These are phyloP conservation scores for Ptychoptera albimana DNA, from an alignment of 2,888 invertebrate genomes.

Conservation along the genomic window DNA sequence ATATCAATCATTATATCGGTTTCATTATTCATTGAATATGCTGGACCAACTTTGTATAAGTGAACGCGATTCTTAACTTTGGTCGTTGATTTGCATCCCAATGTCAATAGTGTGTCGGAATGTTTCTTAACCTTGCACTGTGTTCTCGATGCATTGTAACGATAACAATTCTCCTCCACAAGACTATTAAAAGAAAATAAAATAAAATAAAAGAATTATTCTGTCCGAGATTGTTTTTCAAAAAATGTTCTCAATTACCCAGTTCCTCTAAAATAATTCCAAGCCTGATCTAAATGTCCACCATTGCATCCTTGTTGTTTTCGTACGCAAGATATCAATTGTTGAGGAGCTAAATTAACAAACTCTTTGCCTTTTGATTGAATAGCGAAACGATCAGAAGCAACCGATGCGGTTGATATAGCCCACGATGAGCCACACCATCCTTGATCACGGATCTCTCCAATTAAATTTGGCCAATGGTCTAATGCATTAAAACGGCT, in stretches of 20 bases:
- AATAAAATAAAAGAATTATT: not conserved
- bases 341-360: constrained; percentile 63
- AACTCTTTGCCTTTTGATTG: constrained; percentile 66
- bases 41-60: constrained; percentile 58
- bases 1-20: constrained; percentile 88
- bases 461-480: constrained; percentile 59
- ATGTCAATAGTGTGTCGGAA: constrained; percentile 28
- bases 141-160: constrained; percentile 48
- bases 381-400: constrained; percentile 68
- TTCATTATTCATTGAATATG: constrained; percentile 56
- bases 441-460: constrained; percentile 52
- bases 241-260: too few species aligned
- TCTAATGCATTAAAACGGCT: constrained; percentile 56
- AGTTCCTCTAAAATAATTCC: constrained; percentile 69
- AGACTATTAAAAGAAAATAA: constrained; percentile 37
- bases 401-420: constrained; percentile 65
- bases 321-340: constrained; percentile 70
- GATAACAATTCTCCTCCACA: constrained; percentile 73
- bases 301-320: constrained; percentile 72
- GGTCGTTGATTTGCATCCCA: constrained; percentile 37
- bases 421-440: constrained; percentile 88
- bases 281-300: constrained; percentile 80
- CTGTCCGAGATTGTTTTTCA: not conserved
- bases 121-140: constrained; percentile 44
- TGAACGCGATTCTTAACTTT: constrained; percentile 36